Conservation (phyloP, 2,888 invertebrate genomes). For the Meiosimyza decipiens region DNA sequence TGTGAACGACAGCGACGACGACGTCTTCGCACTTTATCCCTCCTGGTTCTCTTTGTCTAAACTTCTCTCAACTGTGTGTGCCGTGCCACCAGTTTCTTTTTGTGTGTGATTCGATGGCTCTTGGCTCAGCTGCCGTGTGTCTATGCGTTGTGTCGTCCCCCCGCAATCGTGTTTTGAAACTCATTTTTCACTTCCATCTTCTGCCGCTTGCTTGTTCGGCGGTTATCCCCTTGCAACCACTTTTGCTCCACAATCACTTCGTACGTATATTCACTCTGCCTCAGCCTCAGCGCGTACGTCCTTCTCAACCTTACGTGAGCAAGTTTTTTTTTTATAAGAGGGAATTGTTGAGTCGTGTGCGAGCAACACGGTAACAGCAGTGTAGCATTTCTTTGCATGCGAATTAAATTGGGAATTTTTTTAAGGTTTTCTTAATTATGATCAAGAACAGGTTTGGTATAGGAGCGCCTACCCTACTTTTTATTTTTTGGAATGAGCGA, state of each 20-base stretch:
- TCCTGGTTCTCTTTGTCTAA: not conserved
- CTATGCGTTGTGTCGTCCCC: slow-evolving; percentile 9
- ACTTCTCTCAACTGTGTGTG: not conserved
- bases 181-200: slow-evolving; percentile 12
- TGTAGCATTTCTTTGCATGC: slow-evolving; percentile 13
- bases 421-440: not conserved
- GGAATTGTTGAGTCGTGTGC: slow-evolving; percentile 22
- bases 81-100: not conserved
- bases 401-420: not conserved
- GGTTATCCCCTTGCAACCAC: not conserved
- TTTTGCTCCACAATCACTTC: slow-evolving; percentile 16
- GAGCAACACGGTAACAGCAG: slow-evolving; percentile 14
- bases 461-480: too few relatives aligned
- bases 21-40: slow-evolving; percentile 31
- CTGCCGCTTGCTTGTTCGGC: not conserved
- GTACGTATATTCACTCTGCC: not conserved
- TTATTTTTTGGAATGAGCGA: too few relatives aligned
- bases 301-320: slow-evolving; percentile 20
- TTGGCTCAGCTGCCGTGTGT: slow-evolving; percentile 5
- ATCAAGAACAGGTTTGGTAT: too few relatives aligned
- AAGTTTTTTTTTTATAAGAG: slow-evolving; percentile 15
- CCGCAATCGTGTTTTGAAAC: slow-evolving; percentile 4
- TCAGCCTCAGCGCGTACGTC: not conserved
- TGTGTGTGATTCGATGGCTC: slow-evolving; percentile 6
- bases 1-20: slow-evolving; percentile 40